Conservation (phyloP, 2,888 invertebrate species). For the Agonopterix alstromeriana region DNA sequence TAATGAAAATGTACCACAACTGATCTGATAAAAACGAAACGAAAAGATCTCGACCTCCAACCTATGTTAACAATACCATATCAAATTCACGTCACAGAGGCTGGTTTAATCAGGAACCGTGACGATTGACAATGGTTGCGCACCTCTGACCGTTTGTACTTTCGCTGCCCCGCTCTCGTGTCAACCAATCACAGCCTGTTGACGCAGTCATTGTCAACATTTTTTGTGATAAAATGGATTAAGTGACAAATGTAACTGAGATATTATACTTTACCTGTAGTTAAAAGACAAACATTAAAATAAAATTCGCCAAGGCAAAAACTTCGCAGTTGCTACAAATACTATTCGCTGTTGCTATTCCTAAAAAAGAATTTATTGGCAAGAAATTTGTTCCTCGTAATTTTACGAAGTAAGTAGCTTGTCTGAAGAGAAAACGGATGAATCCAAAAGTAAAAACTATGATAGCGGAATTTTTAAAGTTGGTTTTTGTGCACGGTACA, state of each 20-base stretch:
- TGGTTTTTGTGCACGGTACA: too few relatives aligned
- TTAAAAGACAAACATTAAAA: neutral
- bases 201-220: constrained; percentile 30
- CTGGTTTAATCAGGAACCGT: constrained; percentile 32
- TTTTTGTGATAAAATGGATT: constrained; percentile 15
- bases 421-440: too few relatives aligned
- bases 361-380: too few relatives aligned
- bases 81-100: constrained; percentile 49
- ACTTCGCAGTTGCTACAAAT: constrained; percentile 4
- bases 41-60: constrained; percentile 26
- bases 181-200: constrained; percentile 25
- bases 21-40: constrained; percentile 12
- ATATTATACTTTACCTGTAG: neutral
- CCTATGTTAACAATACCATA: constrained; percentile 39
- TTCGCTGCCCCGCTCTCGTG: constrained; percentile 21
- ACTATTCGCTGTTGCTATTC: constrained; percentile 5
- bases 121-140: constrained; percentile 38
- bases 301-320: constrained; percentile 3
- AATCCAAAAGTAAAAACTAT: too few relatives aligned
- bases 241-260: constrained; percentile 4
- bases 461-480: too few relatives aligned
- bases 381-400: too few relatives aligned
- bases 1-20: neutral
- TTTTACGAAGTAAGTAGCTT: too few relatives aligned
- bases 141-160: constrained; percentile 38